These are phyloP conservation scores for Petrocephalus microphthalmus DNA, from an alignment of 2,113 vertebrate genomes.

Conservation along the genomic window DNA sequence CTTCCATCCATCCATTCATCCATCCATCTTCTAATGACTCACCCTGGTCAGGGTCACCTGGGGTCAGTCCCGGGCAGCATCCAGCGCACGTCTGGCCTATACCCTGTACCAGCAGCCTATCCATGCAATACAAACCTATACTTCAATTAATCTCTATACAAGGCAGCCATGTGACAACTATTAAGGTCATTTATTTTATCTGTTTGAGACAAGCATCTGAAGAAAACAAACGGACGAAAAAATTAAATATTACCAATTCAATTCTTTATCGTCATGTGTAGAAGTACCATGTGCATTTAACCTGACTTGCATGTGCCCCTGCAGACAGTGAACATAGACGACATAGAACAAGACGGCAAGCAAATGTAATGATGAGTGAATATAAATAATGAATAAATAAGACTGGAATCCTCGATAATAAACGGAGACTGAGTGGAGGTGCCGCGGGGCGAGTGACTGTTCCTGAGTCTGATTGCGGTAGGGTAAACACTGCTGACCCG, in stretches of 20 bases:
- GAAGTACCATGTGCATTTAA: no score
- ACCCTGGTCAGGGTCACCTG: neutral
- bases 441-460: no score
- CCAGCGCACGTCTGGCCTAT: neutral
- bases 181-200: neutral
- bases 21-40: neutral
- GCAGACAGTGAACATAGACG: no score
- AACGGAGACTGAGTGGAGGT: no score
- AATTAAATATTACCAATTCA: neutral
- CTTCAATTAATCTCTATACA: slow-evolving; percentile 48
- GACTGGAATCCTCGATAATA: no score
- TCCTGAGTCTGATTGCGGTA: no score
- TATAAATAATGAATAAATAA: no score
- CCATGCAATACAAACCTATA: slow-evolving; percentile 44
- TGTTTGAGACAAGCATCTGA: neutral
- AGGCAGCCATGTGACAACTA: slow-evolving; percentile 5
- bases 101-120: slow-evolving; percentile 41
- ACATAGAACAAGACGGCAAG: no score
- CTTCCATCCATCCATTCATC: neutral
- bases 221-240: neutral
- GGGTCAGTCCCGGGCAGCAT: neutral
- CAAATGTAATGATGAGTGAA: no score
- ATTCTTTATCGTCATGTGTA: no score
- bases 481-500: no score
- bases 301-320: no score